Evolutionary conservation across 2,797 vertebrate species (phyloP).

Genomic region (Intellagama lesueurii): DNA sequence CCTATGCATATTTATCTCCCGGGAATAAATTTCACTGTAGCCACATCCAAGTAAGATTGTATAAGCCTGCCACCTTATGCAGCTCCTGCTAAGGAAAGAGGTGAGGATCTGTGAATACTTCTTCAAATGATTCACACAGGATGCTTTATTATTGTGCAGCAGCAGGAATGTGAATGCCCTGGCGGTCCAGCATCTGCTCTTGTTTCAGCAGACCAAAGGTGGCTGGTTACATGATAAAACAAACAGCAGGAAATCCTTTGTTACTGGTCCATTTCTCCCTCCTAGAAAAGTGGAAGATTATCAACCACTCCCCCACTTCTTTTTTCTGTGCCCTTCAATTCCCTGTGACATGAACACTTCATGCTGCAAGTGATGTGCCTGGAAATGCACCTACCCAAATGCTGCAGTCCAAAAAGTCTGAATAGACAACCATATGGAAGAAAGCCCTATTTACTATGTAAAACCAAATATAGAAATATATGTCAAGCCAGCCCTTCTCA

Average conservation of each 20-base stretch:
- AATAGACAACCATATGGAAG: constrained; percentile 7
- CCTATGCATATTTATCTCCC: not conserved
- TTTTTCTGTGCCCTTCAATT: constrained; percentile 13
- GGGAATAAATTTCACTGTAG: not conserved
- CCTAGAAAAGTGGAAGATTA: constrained; percentile 32
- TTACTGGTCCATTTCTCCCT: constrained; percentile 30
- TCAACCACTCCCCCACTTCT: not conserved
- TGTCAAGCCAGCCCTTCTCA: not conserved
- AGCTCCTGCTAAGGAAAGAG: constrained; percentile 20
- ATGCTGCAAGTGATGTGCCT: constrained; percentile 5
- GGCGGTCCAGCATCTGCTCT: constrained; percentile 44
- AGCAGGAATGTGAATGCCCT: constrained; percentile 29
- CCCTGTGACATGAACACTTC: not conserved
- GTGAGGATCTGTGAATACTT: constrained; percentile 3
- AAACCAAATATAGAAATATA: not conserved
- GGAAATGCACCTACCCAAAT: constrained; percentile 27
- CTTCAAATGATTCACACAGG: constrained; percentile 32
- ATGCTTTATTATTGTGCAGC: constrained; percentile 17
- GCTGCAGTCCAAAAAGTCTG: constrained; percentile 31
- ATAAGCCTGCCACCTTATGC: not conserved
- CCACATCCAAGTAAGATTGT: not conserved
- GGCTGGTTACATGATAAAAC: constrained; percentile 35
- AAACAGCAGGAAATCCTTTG: constrained; percentile 37
- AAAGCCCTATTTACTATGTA: constrained; percentile 27
- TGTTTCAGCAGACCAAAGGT: constrained; percentile 45